A percentile compares a stretch with the other conserved stretches of the same genome.
These are phyloP conservation scores for Galago senegalensis DNA, from an alignment of 2,797 vertebrate genomes.

Conservation along the genomic window DNA sequence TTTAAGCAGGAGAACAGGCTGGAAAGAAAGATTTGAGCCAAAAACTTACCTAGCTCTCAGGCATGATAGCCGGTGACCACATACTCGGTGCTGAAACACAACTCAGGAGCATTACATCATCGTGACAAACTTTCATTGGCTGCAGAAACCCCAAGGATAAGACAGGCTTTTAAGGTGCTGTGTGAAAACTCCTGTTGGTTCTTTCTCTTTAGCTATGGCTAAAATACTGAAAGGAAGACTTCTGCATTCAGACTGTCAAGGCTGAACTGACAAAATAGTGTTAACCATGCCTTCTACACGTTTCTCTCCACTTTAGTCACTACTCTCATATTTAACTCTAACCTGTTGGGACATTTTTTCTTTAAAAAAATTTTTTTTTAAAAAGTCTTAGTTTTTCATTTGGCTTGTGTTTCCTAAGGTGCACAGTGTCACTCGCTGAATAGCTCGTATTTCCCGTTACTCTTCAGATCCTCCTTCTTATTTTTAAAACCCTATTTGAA, in stretches of 20 bases:
- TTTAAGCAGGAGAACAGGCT: conserved; percentile 76
- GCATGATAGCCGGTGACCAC: conserved; percentile 84
- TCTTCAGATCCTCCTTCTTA: conserved; percentile 33
- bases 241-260: conserved; percentile 8
- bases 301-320: background rate
- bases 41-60: conserved; percentile 86
- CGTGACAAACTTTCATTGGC: conserved; percentile 87
- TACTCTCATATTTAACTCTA: conserved; percentile 72
- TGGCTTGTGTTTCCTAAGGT: background rate
- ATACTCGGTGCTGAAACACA: conserved; percentile 83
- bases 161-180: conserved; percentile 83
- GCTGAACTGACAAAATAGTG: conserved; percentile 15
- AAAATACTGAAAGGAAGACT: conserved; percentile 73
- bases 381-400: background rate
- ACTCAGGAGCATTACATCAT: conserved; percentile 87
- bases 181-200: conserved; percentile 79
- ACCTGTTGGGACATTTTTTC: conserved; percentile 61
- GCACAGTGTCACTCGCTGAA: background rate
- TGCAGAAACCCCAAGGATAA: conserved; percentile 84
- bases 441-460: background rate
- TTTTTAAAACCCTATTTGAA: conserved; percentile 61
- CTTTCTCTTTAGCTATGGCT: conserved; percentile 61
- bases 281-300: conserved; percentile 80
- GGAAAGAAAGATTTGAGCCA: conserved; percentile 83
- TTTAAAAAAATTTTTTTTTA: background rate